Conservation (phyloP, 2,113 vertebrate species). For the Corythornis vintsioides region DNA sequence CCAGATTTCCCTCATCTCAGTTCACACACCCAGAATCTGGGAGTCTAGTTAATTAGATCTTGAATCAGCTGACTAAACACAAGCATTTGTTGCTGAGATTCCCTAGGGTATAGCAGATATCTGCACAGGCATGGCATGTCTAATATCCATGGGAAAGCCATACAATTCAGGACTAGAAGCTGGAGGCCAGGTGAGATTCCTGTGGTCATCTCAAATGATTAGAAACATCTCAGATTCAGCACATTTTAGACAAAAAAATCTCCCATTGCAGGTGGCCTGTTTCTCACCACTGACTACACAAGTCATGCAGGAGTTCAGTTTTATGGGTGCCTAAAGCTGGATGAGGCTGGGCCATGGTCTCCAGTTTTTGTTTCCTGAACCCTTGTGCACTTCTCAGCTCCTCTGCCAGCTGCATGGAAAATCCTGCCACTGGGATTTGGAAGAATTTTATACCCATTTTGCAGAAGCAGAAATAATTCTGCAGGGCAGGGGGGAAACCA, state of each 20-base stretch:
- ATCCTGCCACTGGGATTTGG: not conserved
- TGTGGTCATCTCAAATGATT: not conserved
- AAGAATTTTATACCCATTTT: not conserved
- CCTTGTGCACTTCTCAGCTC: not conserved
- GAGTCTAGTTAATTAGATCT: not conserved
- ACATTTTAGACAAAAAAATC: not conserved
- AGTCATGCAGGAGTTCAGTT: not conserved
- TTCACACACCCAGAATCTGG: not conserved
- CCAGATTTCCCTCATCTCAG: not conserved
- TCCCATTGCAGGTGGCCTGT: not conserved
- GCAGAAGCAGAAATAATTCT: conserved; percentile 8
- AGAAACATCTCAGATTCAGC: not conserved
- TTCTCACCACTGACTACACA: not conserved
- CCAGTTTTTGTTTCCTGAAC: not conserved
- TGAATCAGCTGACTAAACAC: not conserved
- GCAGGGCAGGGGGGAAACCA: not conserved
- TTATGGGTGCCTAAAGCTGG: not conserved
- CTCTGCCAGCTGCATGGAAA: not conserved
- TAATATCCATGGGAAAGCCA: not conserved
- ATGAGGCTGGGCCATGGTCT: not conserved
- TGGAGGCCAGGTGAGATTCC: not conserved
- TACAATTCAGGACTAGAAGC: not conserved
- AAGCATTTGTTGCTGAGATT: not conserved
- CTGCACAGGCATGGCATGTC: not conserved
- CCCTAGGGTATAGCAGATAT: not conserved